Conservation (phyloP, 2,797 vertebrate species). For the Typhlichthys subterraneus region DNA sequence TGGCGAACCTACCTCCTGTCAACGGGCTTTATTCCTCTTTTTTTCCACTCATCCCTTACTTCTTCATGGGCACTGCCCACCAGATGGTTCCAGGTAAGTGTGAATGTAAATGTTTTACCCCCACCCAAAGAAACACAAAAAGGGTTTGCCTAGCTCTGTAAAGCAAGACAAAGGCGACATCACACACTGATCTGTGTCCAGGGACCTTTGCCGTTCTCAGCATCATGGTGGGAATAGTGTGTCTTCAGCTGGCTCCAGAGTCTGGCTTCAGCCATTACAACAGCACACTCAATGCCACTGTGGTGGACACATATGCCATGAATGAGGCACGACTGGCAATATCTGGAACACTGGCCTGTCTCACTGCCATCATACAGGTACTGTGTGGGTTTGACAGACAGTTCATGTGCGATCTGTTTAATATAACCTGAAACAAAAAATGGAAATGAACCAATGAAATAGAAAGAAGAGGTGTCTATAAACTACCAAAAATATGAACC, state of each 20-base stretch:
- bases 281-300: slow-evolving; percentile 73
- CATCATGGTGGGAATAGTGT: slow-evolving; percentile 90
- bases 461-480: too few relatives aligned
- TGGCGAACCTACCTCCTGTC: slow-evolving; percentile 90
- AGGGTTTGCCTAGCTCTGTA: slow-evolving; percentile 23
- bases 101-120: slow-evolving; percentile 39
- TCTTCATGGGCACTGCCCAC: slow-evolving; percentile 90
- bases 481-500: too few relatives aligned
- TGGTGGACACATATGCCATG: slow-evolving; percentile 78
- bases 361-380: slow-evolving; percentile 91
- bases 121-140: slow-evolving; percentile 43
- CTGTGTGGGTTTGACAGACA: slow-evolving; percentile 10
- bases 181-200: slow-evolving; percentile 48
- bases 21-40: slow-evolving; percentile 94
- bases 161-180: slow-evolving; percentile 32
- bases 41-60: slow-evolving; percentile 87
- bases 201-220: slow-evolving; percentile 93
- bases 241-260: slow-evolving; percentile 84
- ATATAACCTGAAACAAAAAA: background rate
- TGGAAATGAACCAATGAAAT: background rate
- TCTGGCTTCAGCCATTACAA: slow-evolving; percentile 84
- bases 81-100: slow-evolving; percentile 94
- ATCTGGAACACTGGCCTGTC: slow-evolving; percentile 87
- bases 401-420: background rate
- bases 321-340: slow-evolving; percentile 82